Evolutionary conservation across 2,797 vertebrate species (phyloP).

Genomic region (Ceryle rudis): DNA sequence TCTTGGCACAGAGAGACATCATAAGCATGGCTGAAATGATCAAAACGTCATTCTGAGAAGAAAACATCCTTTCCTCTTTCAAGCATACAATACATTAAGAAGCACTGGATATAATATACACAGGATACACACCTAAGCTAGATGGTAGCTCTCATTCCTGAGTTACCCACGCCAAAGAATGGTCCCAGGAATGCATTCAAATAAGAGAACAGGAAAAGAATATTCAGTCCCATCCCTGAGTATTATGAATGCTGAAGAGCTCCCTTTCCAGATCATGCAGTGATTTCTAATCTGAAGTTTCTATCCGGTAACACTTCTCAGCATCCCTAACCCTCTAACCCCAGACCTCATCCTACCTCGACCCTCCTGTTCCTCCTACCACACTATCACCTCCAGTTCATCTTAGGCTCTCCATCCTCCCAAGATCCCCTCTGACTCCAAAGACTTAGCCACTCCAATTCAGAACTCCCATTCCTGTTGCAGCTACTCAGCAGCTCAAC

Average conservation of each 20-base stretch:
- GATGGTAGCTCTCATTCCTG: not conserved
- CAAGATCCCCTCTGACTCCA: not conserved
- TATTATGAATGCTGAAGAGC: not conserved
- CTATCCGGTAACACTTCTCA: not conserved
- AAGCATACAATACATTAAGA: not conserved
- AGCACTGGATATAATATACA: not conserved
- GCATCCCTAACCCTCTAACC: not conserved
- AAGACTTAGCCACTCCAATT: not conserved
- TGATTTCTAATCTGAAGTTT: not conserved
- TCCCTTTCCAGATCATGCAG: not conserved
- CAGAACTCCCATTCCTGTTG: not conserved
- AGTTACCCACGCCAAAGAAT: not conserved
- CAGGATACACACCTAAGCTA: not conserved
- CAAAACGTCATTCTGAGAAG: not conserved
- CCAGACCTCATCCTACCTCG: not conserved
- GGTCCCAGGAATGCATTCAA: not conserved
- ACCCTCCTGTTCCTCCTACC: not conserved
- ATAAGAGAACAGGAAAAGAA: not conserved
- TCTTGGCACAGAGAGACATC: not conserved
- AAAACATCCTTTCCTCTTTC: not conserved
- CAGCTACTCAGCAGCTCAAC: not conserved
- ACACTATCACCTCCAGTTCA: not conserved
- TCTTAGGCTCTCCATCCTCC: not conserved
- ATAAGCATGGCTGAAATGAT: not conserved
- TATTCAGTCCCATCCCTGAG: not conserved